Base-by-base conservation (phyloP, 2,113 vertebrate genomes). In the Campylomormyrus numenius region DNA sequence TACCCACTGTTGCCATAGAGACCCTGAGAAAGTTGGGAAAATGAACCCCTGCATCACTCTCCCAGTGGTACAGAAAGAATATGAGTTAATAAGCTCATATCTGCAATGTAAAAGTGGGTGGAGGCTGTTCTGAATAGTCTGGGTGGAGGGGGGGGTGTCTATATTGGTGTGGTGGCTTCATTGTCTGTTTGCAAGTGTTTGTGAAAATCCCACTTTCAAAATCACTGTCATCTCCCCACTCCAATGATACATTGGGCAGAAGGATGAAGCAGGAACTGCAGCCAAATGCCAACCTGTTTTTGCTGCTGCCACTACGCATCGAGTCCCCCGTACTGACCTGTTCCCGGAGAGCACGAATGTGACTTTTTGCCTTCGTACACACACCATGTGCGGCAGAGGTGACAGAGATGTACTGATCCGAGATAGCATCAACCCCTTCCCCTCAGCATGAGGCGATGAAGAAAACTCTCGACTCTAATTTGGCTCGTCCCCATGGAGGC, bases 401-500 rank as follows among this genome's bases (percentile, higher is more conserved):
- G 84, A 86, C 84, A 86, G 45, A 50, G 24, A 49, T n/a, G 84
- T 86, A 5, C 45, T 11, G 7, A 24, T 49, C 74, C 31, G 27
- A n/a, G 11, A 19, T 19, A 19, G 31, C 5, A n/a, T 48, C 46
- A 15, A 7, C 85, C 31, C n/a, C 7, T 52, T 87, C 27, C 50
- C 1, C 48, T 35, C 49, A 21, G 50, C 50, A 31, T 3, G 85
- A 87, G 27, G 27, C 10, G 17, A 27, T 19, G 35, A 80, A 80
- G 74, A 95, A 95, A 94, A 95, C 96, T 94, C 95, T 96, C 96
- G 95, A 93, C 93, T 96, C 94, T 96, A 95, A 96, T 96, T 95
- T 96, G 95, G 94, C 95, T 95, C 93, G 90, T 92, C 93, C 94
- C 95, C 93, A 49, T 53, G 90, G 91, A 87, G 50, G 7, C 50